These are phyloP conservation scores for Acinonyx jubatus DNA, from an alignment of 2,113 vertebrate genomes.

Conservation along the genomic window DNA sequence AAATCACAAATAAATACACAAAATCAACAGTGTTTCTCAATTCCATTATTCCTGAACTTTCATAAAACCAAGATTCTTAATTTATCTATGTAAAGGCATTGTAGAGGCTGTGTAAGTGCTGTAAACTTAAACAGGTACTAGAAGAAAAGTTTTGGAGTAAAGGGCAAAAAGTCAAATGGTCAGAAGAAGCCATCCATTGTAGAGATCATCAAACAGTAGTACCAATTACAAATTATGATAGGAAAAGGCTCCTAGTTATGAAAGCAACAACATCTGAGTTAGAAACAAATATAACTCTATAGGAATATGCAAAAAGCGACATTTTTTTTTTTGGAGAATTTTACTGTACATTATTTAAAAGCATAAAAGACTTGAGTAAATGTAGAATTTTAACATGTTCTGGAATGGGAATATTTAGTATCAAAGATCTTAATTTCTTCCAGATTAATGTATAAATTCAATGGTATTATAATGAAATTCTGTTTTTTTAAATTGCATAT, in stretches of 20 bases:
- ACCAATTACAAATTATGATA: background rate
- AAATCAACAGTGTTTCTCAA: background rate
- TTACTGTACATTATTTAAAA: background rate
- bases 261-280: background rate
- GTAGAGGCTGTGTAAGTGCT: background rate
- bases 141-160: slow-evolving; percentile 74
- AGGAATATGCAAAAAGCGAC: background rate
- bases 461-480: background rate
- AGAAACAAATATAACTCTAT: background rate
- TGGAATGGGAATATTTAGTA: background rate
- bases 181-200: slow-evolving; percentile 90
- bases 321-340: background rate
- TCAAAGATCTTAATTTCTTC: slow-evolving; percentile 4
- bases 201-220: slow-evolving; percentile 88
- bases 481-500: background rate
- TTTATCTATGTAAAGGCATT: background rate
- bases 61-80: background rate
- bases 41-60: background rate
- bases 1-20: background rate
- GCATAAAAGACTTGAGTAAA: background rate
- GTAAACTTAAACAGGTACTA: slow-evolving; percentile 80
- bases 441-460: background rate
- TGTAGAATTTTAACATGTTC: background rate
- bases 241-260: background rate
- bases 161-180: slow-evolving; percentile 87